Conservation (phyloP, 2,797 vertebrate species). For the Urophycis tenuis region DNA sequence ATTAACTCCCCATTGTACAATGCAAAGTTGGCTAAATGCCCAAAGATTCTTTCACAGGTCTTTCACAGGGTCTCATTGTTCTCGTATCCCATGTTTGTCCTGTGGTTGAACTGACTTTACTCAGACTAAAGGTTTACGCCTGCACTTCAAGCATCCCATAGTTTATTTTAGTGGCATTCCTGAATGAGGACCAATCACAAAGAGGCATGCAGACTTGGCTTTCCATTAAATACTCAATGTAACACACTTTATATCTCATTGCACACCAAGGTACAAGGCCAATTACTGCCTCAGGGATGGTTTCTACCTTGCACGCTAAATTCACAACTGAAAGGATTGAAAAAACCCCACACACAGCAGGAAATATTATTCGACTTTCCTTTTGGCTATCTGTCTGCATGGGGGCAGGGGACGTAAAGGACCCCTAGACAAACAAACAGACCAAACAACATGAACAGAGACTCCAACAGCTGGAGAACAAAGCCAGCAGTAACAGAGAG, state of each 20-base stretch:
- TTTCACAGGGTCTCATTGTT: background rate
- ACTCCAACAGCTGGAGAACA: conserved; percentile 9
- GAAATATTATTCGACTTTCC: conserved; percentile 19
- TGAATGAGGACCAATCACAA: conserved; percentile 20
- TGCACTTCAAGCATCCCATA: background rate
- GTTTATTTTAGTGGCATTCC: conserved; percentile 9
- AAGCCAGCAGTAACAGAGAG: conserved; percentile 19
- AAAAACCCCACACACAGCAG: conserved; percentile 20
- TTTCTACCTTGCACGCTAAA: background rate
- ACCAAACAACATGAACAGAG: background rate
- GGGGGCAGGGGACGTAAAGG: background rate
- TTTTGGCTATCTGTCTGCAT: background rate
- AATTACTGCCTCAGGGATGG: background rate
- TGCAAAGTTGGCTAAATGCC: background rate
- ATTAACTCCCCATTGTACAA: background rate
- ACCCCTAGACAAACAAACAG: background rate
- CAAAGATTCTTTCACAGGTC: background rate
- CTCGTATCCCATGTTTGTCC: background rate
- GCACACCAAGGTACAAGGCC: background rate
- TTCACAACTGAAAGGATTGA: conserved; percentile 23
- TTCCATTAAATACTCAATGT: conserved; percentile 16
- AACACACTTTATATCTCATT: conserved; percentile 24
- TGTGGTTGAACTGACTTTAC: background rate
- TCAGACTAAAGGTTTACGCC: background rate
- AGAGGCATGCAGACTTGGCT: background rate